A percentile compares a stretch with the other conserved stretches of the same genome.
Evolutionary conservation across 2,797 vertebrate species (phyloP).

Genomic region (Siniperca scherzeri): DNA sequence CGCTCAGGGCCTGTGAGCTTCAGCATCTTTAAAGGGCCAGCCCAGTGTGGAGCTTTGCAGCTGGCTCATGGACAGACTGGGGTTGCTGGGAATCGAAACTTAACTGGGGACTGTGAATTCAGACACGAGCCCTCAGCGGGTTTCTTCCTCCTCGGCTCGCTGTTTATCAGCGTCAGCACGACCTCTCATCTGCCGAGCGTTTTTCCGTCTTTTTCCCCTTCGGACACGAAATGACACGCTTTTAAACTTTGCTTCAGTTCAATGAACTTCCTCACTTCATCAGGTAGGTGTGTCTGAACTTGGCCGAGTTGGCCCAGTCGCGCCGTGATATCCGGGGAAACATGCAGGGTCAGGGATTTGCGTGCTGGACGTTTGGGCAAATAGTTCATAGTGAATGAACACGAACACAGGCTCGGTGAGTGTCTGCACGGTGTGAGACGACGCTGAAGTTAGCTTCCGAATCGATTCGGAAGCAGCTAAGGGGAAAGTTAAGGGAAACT

Average conservation of each 20-base stretch:
- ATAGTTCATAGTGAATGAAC: accelerated
- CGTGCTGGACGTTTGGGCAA: neutral
- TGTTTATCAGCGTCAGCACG: neutral
- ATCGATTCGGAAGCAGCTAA: too few relatives aligned
- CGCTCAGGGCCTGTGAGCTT: neutral
- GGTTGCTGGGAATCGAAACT: conserved; percentile 71
- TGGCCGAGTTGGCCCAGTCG: conserved; percentile 24
- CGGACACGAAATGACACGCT: neutral
- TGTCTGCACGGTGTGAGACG: neutral
- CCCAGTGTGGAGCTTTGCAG: conserved; percentile 4
- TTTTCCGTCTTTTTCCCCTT: accelerated
- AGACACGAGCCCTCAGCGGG: too few relatives aligned
- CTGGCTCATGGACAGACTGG: neutral
- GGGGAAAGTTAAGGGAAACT: too few relatives aligned
- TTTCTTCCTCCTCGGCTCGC: neutral
- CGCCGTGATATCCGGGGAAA: neutral
- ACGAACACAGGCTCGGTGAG: neutral
- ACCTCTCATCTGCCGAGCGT: neutral
- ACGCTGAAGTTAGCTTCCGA: too few relatives aligned
- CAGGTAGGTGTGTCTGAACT: conserved; percentile 69
- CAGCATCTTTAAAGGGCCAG: conserved; percentile 1
- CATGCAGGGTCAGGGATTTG: neutral
- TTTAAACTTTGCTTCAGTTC: conserved; percentile 43
- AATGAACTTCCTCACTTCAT: conserved; percentile 55
- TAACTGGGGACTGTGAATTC: conserved; percentile 6